A percentile compares a stretch with the other conserved stretches of the same genome.
phyloP scores from a whole-genome alignment of 2,888 invertebrate species.

The Chymomyza procnemis region DNA sequence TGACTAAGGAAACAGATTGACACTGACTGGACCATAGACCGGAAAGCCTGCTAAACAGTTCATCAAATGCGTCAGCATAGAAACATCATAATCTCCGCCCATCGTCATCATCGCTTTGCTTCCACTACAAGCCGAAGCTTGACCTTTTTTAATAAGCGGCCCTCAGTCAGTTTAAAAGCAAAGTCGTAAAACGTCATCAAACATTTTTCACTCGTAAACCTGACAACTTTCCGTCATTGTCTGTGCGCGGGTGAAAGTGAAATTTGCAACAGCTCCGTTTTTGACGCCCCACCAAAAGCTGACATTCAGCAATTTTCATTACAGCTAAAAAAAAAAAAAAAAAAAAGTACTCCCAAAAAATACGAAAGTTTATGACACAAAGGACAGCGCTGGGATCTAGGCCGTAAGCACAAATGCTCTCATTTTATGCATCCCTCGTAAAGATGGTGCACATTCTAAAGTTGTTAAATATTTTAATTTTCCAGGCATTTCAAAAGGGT shows the following conservation, averaged over 20 bases:
- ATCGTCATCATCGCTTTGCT: not conserved
- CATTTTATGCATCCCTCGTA: not conserved
- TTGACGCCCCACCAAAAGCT: slow-evolving; percentile 8
- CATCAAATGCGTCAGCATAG: not conserved
- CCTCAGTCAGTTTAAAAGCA: slow-evolving; percentile 34
- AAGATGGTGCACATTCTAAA: slow-evolving; percentile 13
- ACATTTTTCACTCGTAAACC: slow-evolving; percentile 51
- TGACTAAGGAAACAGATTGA: not conserved
- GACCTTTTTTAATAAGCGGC: slow-evolving; percentile 1
- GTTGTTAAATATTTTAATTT: slow-evolving; percentile 59
- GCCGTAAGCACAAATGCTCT: not conserved
- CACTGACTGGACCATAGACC: not conserved
- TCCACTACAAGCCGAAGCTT: not conserved
- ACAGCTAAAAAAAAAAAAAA: too few relatives aligned
- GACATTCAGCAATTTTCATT: slow-evolving; percentile 39
- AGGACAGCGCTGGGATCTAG: not conserved
- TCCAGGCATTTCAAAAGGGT: not conserved
- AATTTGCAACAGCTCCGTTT: slow-evolving; percentile 65
- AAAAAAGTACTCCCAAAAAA: not conserved
- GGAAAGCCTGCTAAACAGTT: not conserved
- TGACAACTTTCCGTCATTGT: slow-evolving; percentile 11
- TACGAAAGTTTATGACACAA: not conserved
- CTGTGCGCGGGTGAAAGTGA: slow-evolving; percentile 43
- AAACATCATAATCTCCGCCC: not conserved
- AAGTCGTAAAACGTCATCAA: slow-evolving; percentile 55